Evolutionary conservation across 2,888 invertebrate species (phyloP), one percentile per base, ranked within the genome.

Genomic region (Scaptomyza caliginosa): DNA sequence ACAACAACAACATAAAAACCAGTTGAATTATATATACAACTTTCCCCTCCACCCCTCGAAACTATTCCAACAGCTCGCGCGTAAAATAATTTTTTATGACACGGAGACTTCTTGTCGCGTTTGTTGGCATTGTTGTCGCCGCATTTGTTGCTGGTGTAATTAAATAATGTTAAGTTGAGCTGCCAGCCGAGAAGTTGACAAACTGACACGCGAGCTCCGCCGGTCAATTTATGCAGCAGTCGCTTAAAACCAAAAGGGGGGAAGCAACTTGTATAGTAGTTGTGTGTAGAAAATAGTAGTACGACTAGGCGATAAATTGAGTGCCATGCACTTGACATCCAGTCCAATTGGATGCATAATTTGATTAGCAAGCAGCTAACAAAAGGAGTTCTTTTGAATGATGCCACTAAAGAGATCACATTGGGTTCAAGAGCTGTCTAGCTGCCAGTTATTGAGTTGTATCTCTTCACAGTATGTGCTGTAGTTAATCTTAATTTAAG

Each of bases 61-160:
- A 6, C 21, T 21, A 13, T 21, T 38, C 46, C 65, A 54, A 38
- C 58, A 67, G 34, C 40, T 34, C 59, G 64, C 59, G 67, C 66
- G 57, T 67, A 67, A 67, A 72, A 67, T 83, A 74, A 77, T 72
- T 83, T 82, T 82, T 80, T 83, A 83, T 83, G 82, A 77, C 83
- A 79, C 77, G 65, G 32, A 74, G 71, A 58, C 71, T 80, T 80
- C 69, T 74, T 74, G 74, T 73, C 68, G 59, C 51, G 26, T 30
- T 45, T 60, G 49, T 38, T 50, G 49, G 11, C 56, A 58, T 72
- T 75, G 75, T 80, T 77, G 77, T 77, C 64, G 77, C 67, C 79
- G 76, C 79, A 74, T 66, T 83, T 80, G 80, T 13, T 72, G 69
- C 70, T 83, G 67, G 60, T 77, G 77, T 81, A 81, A 81, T 81